These are phyloP conservation scores for Araneus ventricosus DNA, from an alignment of 1,140 invertebrate species.

Conservation along the genomic window DNA sequence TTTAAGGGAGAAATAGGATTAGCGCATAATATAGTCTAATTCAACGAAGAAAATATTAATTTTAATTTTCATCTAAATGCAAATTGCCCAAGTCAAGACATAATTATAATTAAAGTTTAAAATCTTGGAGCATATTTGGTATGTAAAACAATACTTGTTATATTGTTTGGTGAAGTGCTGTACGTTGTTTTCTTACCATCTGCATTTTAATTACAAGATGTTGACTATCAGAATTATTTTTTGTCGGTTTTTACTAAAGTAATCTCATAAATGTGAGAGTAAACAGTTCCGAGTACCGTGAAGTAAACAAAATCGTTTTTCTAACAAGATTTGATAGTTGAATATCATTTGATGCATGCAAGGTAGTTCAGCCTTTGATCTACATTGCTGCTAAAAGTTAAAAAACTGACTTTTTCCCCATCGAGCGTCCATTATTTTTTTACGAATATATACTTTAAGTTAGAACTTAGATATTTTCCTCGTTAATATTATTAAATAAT, in stretches of 20 bases:
- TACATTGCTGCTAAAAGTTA: too few relatives aligned
- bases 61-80: constrained; percentile 29
- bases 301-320: background rate
- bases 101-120: constrained; percentile 35
- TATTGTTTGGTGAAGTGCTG: background rate
- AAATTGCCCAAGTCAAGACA: background rate
- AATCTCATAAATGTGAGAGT: background rate
- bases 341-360: too few relatives aligned
- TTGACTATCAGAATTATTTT: constrained; percentile 6
- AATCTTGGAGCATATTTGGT: background rate
- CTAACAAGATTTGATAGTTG: too few relatives aligned
- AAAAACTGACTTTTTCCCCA: too few relatives aligned
- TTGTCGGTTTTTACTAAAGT: background rate
- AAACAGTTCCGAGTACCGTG: background rate
- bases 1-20: background rate
- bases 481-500: too few relatives aligned
- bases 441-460: too few relatives aligned
- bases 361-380: too few relatives aligned
- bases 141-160: background rate
- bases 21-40: background rate
- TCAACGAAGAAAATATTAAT: constrained; percentile 7
- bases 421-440: too few relatives aligned
- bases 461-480: too few relatives aligned
- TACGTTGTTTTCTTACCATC: background rate
- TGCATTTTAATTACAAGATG: background rate